phyloP scores from a whole-genome alignment of 2,888 invertebrate genomes.

The Mesopsocus fuscifrons region DNA sequence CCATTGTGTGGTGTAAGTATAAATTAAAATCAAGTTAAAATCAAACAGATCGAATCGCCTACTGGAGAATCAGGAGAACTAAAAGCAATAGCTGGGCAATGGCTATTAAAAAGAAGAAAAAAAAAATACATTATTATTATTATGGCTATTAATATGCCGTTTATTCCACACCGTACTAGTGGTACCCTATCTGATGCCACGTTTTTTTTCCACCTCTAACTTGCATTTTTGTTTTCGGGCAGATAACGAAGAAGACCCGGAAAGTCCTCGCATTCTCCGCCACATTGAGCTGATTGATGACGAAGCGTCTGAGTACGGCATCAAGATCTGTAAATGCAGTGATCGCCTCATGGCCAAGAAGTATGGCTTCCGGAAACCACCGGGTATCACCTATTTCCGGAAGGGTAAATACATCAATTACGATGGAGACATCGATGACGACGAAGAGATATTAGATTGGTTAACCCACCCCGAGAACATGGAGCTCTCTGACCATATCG shows the following conservation, averaged over 20 bases:
- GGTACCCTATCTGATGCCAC: too few species aligned
- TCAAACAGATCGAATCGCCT: too few species aligned
- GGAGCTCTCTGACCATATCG: constrained; percentile 84
- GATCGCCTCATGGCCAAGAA: constrained; percentile 86
- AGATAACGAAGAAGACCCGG: constrained; percentile 69
- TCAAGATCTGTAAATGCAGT: constrained; percentile 71
- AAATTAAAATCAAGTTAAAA: constrained; percentile 13
- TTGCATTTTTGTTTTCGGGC: too few species aligned
- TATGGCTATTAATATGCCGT: too few species aligned
- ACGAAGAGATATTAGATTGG: constrained; percentile 78
- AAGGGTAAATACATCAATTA: constrained; percentile 77
- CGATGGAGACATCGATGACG: constrained; percentile 82
- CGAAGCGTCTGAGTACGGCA: constrained; percentile 80
- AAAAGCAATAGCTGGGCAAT: not conserved
- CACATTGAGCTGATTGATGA: constrained; percentile 82
- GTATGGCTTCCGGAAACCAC: constrained; percentile 74
- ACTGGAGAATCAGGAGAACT: too few species aligned
- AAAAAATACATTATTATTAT: not conserved
- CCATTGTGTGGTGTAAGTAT: constrained; percentile 80
- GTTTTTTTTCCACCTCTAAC: not conserved
- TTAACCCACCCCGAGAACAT: constrained; percentile 83
- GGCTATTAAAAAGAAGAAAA: constrained; percentile 11
- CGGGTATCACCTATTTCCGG: constrained; percentile 78
- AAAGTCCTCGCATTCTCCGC: constrained; percentile 58
- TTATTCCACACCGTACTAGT: too few species aligned